Evolutionary conservation across 2,888 invertebrate genomes (phyloP).

Genomic region (Quadroppia sp.): DNA sequence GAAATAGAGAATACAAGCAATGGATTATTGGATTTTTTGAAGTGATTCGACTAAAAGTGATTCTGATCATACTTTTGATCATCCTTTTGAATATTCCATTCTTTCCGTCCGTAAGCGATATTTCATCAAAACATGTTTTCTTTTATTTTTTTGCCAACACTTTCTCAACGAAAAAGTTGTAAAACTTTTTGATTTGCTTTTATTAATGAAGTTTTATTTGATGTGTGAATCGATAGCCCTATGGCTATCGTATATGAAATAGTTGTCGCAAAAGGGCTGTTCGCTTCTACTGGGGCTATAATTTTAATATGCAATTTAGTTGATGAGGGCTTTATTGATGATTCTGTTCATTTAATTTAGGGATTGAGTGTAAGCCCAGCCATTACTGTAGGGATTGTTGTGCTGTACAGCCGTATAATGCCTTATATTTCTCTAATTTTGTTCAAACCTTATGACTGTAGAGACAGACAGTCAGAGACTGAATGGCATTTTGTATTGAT

Average conservation of each 20-base stretch:
- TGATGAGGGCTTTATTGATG: slow-evolving; percentile 5
- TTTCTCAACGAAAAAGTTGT: too few relatives aligned
- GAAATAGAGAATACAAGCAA: background rate
- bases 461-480: background rate
- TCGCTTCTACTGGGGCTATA: background rate
- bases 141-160: too few relatives aligned
- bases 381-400: background rate
- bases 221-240: background rate
- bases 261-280: background rate
- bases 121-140: too few relatives aligned
- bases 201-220: background rate
- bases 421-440: background rate
- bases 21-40: too few relatives aligned
- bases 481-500: background rate
- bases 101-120: too few relatives aligned
- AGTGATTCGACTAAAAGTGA: too few relatives aligned
- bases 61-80: too few relatives aligned
- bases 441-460: slow-evolving; percentile 1
- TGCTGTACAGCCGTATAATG: background rate
- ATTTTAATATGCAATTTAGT: slow-evolving; percentile 2
- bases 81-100: too few relatives aligned
- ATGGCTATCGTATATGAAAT: background rate
- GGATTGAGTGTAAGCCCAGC: background rate
- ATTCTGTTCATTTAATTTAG: slow-evolving; percentile 5
- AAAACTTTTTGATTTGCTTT: too few relatives aligned